Evolutionary conservation across 1,140 invertebrate species (phyloP), one percentile per base, ranked within the genome.

Genomic region (Drosophila littoralis): DNA sequence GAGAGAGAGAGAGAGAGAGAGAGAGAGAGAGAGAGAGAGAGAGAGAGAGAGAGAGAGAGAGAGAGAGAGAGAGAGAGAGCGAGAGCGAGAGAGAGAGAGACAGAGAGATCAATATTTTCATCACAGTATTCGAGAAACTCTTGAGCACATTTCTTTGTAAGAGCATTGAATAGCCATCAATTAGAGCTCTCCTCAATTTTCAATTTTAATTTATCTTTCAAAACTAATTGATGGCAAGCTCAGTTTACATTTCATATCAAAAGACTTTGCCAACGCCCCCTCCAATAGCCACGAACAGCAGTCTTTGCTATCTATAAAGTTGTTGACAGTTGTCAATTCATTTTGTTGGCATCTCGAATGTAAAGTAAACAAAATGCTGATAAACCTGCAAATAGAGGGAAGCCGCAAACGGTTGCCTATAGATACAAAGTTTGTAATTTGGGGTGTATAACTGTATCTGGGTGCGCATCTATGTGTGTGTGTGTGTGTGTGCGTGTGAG

Each of bases 381-480:
- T 75, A 78, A 82, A 76, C 58, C 64, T 51, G 68, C 77, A 84
- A 80, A 84, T 72, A 84, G 69, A 79, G 60, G 68, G 54, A 79
- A 73, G 60, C 81, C 80, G 40, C 76, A 83, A 80, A 76, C 22
- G 42, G 46, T 28, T 59, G 42, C 32, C 13, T 10, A 59, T 8
- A 58, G 8, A 71, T 71, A 60, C 50, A 52, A 70, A 52, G 68
- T 35, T 35, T n/a, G 12, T n/a, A 33, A 52, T 52, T n/a, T 33
- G 8, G 13, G 59, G 40, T 52, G 50, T 38, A 38, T 61, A 7
- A 52, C 22, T 42, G 33, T 38, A 42, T 48, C 15, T n/a, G 6
- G 38, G 36, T 54, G 43, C 38, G 38, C 60, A 32, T 51, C 28
- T 36, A 15, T 52, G 54, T 58, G 36, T 55, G 33, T 33, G 22